Evolutionary conservation across 2,888 invertebrate genomes (phyloP), one percentile per base, ranked within the genome.

Genomic region (Agonopterix alstromeriana): DNA sequence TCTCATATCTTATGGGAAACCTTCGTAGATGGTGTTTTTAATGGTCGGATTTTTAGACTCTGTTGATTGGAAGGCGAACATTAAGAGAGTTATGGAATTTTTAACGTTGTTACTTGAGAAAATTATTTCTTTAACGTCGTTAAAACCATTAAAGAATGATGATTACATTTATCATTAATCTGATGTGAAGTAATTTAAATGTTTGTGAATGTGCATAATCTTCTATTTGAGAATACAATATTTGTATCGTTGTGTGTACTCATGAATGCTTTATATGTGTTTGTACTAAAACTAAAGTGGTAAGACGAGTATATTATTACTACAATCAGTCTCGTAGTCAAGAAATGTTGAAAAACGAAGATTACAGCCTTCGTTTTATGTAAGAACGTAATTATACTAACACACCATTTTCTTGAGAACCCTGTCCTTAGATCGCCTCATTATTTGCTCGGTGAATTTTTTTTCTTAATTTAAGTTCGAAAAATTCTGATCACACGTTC

Each of bases 401-500:
- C 51, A 48, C 47, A 48, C 49, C 53, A 50, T 48, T 59, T 56
- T 54, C 55, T 51, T 44, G 44, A 35, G 10, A 46, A 17, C 40
- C 48, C 46, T 53, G 49, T 52, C 52, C 54, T 48, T 27, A 46
- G 35, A 53, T 54, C 48, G 14, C 45, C 55, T 65, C 60, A 60
- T 67, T 68, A 65, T 65, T 68, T 63, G 58, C 53, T 42, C 51
- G 47, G 27, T 54, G 49, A 53, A 58, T 54, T 60, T 58, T 59
- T n/a, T 55, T 55, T 55, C 52, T 56, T 45, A 60, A 67, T 70
- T 68, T 64, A 64, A 58, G 53, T 53, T 58, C 51, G 52, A 53
- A 64, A 68, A 73, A 80, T 70, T 77, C 73, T 58, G 76, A 76
- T 79, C 77, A 73, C 61, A 75, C 65, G 66, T 27, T 27, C 27